Conservation (phyloP, 1,140 invertebrate genomes). For the Palaemon carinicauda region DNA sequence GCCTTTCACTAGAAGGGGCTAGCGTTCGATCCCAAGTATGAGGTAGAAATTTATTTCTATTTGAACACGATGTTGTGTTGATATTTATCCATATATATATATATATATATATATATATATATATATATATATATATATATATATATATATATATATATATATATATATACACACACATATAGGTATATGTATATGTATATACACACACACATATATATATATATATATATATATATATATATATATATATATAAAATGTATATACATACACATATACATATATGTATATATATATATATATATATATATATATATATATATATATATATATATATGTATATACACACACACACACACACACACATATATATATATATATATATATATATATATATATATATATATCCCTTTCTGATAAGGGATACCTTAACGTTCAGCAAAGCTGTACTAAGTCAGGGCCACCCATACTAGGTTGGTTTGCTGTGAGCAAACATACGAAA, state of each 20-base stretch:
- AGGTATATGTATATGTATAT: background rate
- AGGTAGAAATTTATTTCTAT: too few species aligned
- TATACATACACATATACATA: background rate
- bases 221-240: background rate
- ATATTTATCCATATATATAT: slow-evolving; percentile 23
- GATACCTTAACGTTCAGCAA: too few species aligned
- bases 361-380: background rate
- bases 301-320: background rate
- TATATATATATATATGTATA: background rate
- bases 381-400: background rate
- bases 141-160: background rate
- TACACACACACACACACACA: background rate
- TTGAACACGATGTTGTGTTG: too few species aligned
- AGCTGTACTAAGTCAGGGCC: too few species aligned
- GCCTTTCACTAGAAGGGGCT: too few species aligned
- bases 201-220: background rate
- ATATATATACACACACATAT: background rate
- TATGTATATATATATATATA: background rate
- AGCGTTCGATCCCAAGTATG: too few species aligned
- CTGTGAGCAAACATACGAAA: too few species aligned
- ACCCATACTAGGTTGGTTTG: too few species aligned
- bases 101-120: slow-evolving; percentile 17
- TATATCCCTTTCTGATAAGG: background rate
- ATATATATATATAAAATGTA: background rate
- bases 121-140: slow-evolving; percentile 21